Conservation (phyloP, 2,888 invertebrate species). For the Pimpla rufipes region DNA sequence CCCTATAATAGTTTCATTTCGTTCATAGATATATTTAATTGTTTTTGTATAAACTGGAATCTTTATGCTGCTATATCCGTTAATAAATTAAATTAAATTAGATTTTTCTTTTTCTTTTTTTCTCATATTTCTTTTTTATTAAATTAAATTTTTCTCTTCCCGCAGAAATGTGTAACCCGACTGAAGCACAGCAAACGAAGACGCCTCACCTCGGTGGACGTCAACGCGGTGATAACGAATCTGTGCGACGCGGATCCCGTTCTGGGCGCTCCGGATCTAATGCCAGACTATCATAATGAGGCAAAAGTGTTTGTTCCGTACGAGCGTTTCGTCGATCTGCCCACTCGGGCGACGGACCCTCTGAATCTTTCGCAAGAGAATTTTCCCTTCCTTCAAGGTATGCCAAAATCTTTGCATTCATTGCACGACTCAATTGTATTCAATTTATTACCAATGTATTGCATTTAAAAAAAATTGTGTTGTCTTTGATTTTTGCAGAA, state of each 20-base stretch:
- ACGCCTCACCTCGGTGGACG: constrained; percentile 80
- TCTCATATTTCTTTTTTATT: constrained; percentile 30
- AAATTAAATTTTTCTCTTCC: too few relatives aligned
- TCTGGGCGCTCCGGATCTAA: constrained; percentile 80
- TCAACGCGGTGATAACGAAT: constrained; percentile 82
- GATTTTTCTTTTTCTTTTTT: too few relatives aligned
- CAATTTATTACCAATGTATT: background rate
- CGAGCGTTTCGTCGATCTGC: constrained; percentile 80
- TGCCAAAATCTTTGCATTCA: background rate
- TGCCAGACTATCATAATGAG: constrained; percentile 82
- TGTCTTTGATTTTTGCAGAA: constrained; percentile 78
- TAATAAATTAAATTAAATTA: too few relatives aligned
- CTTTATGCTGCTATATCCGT: too few relatives aligned
- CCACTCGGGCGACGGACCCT: constrained; percentile 79
- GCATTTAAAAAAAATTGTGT: background rate
- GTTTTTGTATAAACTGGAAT: too few relatives aligned
- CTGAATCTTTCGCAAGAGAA: constrained; percentile 78
- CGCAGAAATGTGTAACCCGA: constrained; percentile 84
- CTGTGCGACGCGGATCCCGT: constrained; percentile 83
- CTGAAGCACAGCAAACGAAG: constrained; percentile 82
- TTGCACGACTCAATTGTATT: background rate
- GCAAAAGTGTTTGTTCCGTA: constrained; percentile 83
- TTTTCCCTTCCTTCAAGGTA: constrained; percentile 82
- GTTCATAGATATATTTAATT: too few relatives aligned
- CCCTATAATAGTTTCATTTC: too few relatives aligned